phyloP scores from a whole-genome alignment of 2,888 invertebrate genomes.

The Lithophane leautieri region DNA sequence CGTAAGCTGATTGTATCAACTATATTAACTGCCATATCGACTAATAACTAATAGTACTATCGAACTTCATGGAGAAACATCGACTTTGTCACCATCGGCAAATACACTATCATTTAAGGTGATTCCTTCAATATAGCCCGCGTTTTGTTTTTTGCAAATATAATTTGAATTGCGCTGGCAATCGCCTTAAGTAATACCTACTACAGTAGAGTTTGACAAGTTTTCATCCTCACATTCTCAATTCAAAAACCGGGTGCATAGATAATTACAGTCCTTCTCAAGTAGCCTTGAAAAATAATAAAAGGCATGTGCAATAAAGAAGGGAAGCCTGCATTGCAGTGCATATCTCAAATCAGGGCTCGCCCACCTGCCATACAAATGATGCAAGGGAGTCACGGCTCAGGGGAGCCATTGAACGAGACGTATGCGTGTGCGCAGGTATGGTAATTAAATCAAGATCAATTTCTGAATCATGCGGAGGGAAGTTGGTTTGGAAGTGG shows the following conservation, averaged over 20 bases:
- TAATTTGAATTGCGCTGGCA: background rate
- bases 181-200: background rate
- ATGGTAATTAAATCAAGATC: conserved; percentile 54
- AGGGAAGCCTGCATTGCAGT: conserved; percentile 26
- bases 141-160: too few relatives aligned
- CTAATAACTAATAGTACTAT: background rate
- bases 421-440: conserved; percentile 25
- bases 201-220: background rate
- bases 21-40: background rate
- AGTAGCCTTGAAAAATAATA: conserved; percentile 55
- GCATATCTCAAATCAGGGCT: conserved; percentile 47
- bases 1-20: background rate
- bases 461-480: conserved; percentile 17
- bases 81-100: background rate
- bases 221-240: background rate
- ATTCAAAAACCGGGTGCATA: background rate
- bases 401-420: conserved; percentile 43
- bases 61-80: background rate
- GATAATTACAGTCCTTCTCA: conserved; percentile 18
- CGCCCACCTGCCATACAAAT: conserved; percentile 57
- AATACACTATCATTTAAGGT: background rate
- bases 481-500: conserved; percentile 10
- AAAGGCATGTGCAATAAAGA: conserved; percentile 42
- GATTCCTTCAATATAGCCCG: too few relatives aligned
- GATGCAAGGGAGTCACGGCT: conserved; percentile 61